A percentile compares a stretch with the other conserved stretches of the same genome.
Conservation (phyloP, 2,797 vertebrate species). For the Lacerta bilineata region DNA sequence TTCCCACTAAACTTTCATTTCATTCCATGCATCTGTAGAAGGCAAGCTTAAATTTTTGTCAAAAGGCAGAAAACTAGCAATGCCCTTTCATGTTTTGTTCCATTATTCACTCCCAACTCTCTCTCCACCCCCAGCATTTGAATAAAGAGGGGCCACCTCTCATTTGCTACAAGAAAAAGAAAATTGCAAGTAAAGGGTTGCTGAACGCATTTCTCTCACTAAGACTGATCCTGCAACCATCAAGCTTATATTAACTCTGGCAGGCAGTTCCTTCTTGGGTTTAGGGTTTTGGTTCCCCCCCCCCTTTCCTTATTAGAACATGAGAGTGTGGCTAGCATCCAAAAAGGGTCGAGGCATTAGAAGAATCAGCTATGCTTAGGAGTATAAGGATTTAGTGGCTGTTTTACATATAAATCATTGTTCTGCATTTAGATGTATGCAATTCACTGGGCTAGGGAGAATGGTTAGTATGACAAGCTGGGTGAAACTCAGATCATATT, state of each 20-base stretch:
- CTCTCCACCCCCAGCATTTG: not conserved
- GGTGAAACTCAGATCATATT: no score
- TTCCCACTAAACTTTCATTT: no score
- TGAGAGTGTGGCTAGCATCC: not conserved
- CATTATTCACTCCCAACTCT: constrained; percentile 8
- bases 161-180: not conserved
- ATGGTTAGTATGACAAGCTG: not conserved
- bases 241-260: not conserved
- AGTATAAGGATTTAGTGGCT: constrained; percentile 1
- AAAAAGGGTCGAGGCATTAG: not conserved
- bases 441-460: not conserved
- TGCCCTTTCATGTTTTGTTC: constrained; percentile 2
- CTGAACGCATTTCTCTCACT: not conserved
- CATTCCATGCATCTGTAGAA: no score
- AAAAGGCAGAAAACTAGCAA: not conserved
- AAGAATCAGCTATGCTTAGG: not conserved
- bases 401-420: constrained; percentile 5
- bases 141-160: not conserved
- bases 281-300: no score
- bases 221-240: not conserved
- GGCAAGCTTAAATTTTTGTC: no score
- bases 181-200: no score
- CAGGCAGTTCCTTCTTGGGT: not conserved
- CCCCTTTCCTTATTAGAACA: not conserved
- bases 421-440: not conserved